phyloP scores from a whole-genome alignment of 2,888 invertebrate genomes.

The Caenorhabditis sinica region DNA sequence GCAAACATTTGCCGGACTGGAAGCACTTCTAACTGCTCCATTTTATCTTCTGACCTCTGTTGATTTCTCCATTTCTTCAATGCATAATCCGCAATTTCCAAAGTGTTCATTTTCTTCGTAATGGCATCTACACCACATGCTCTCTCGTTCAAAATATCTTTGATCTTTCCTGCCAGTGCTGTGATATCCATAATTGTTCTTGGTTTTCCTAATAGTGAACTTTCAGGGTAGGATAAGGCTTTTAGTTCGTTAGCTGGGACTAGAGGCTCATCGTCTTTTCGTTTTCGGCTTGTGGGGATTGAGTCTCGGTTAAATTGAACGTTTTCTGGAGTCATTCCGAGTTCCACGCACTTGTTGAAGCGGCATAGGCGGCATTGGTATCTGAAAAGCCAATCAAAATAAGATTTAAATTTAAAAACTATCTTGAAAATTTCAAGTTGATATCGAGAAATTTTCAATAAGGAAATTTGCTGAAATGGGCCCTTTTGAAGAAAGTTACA shows the following conservation, averaged over 20 bases:
- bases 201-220: constrained; percentile 28
- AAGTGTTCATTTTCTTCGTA: constrained; percentile 42
- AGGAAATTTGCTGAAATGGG: background rate
- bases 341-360: constrained; percentile 31
- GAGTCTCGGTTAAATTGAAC: constrained; percentile 71
- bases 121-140: background rate
- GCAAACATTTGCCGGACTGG: constrained; percentile 50
- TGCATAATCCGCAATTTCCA: constrained; percentile 52
- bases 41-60: constrained; percentile 40
- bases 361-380: constrained; percentile 41
- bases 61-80: constrained; percentile 51
- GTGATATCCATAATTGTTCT: constrained; percentile 53
- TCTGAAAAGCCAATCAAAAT: background rate
- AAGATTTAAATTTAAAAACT: too few relatives aligned
- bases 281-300: constrained; percentile 41
- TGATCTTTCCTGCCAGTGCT: constrained; percentile 23
- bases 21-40: constrained; percentile 41
- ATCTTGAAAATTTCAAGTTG: background rate
- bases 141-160: constrained; percentile 40
- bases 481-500: background rate
- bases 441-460: background rate
- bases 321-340: constrained; percentile 59
- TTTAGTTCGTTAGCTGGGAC: constrained; percentile 18
- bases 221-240: constrained; percentile 28
- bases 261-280: constrained; percentile 22